Conservation (phyloP, 2,113 vertebrate genomes). For the Axis porcinus region DNA sequence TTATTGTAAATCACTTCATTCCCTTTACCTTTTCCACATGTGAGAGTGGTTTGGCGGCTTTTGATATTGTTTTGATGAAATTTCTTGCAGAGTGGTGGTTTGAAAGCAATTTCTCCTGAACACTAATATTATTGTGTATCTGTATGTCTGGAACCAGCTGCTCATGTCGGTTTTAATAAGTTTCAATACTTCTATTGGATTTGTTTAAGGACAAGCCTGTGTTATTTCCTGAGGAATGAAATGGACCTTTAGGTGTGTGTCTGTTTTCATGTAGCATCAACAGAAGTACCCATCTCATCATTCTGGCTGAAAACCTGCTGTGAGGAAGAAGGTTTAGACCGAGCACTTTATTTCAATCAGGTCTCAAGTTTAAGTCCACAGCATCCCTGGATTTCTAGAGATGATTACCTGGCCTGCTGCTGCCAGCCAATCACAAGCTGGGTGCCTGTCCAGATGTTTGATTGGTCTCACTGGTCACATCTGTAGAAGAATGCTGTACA, state of each 20-base stretch:
- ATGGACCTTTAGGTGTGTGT: background rate
- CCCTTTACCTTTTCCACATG: background rate
- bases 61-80: background rate
- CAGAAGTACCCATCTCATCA: background rate
- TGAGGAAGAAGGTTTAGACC: background rate
- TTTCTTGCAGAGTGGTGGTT: background rate
- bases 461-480: background rate
- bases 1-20: accelerated
- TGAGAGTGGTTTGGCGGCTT: background rate
- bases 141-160: background rate
- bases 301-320: background rate
- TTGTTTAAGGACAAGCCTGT: background rate
- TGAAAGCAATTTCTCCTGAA: background rate
- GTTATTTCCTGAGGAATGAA: background rate
- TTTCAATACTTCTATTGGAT: background rate
- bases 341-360: background rate
- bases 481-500: accelerated
- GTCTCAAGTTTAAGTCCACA: background rate
- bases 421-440: background rate
- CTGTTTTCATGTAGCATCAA: background rate
- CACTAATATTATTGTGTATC: accelerated
- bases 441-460: background rate
- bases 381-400: background rate
- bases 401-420: accelerated
- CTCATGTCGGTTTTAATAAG: background rate